A percentile compares a stretch with the other conserved stretches of the same genome.
Conservation (phyloP, 1,140 invertebrate genomes). For the Drosophila subobscura region DNA sequence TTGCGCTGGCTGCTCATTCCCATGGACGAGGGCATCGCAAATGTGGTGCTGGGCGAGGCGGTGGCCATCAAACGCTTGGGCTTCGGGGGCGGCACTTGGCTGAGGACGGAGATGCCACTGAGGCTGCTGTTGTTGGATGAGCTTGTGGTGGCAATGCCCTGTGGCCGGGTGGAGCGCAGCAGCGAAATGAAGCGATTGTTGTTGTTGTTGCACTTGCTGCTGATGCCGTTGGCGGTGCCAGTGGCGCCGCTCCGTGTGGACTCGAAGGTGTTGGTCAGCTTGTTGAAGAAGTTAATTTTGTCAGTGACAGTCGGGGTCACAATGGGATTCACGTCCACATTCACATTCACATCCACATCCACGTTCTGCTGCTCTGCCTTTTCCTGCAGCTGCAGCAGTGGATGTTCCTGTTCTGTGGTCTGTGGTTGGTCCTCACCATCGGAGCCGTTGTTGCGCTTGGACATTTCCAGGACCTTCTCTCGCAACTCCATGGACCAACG, state of each 20-base stretch:
- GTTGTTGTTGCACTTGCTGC: conserved; percentile 4
- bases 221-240: not conserved
- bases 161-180: conserved; percentile 57
- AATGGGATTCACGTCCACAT: conserved; percentile 1
- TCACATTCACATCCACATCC: not conserved
- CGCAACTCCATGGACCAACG: conserved; percentile 73
- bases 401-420: not conserved
- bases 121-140: conserved; percentile 15
- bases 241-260: conserved; percentile 25
- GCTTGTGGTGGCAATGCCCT: conserved; percentile 45
- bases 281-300: conserved; percentile 80
- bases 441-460: conserved; percentile 67
- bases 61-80: conserved; percentile 60
- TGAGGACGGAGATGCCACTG: not conserved
- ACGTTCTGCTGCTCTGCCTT: not conserved
- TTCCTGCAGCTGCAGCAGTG: conserved; percentile 24
- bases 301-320: conserved; percentile 56
- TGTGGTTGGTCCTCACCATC: conserved; percentile 20
- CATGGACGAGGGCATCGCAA: conserved; percentile 54
- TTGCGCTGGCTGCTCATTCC: conserved; percentile 56
- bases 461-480: conserved; percentile 74
- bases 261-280: conserved; percentile 73
- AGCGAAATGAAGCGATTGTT: conserved; percentile 68
- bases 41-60: conserved; percentile 15
- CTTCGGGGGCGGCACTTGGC: conserved; percentile 59